Base-by-base conservation (phyloP, 2,888 invertebrate genomes). In the Slavum lentiscoides region DNA sequence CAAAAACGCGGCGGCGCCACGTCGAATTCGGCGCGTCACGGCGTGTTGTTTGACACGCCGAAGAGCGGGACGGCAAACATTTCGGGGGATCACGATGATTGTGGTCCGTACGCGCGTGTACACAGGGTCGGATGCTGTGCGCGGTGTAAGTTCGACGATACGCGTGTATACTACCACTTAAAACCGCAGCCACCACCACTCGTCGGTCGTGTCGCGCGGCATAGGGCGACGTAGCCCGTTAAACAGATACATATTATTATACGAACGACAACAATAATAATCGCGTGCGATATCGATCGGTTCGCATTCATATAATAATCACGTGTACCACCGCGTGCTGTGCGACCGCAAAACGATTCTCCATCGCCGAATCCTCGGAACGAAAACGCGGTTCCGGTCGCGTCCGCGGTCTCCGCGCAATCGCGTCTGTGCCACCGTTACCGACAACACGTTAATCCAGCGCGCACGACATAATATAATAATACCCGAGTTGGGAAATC, bases 271-370 rank as follows among this genome's bases (percentile, higher is more conserved):
- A 43, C 30, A 30, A 73, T 21, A 66, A 74, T 67, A 74, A 58
- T 67, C 21, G 39, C 39, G 13, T 30, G 49, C 37, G 62, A 30
- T 73, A 23, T 49, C n/a, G 66, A 11, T 11, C 55, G 21, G 37
- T 9, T 21, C 17, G 13, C 30, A 4, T 30, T 55, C 19, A 6
- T 43, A 67, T 21, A 66, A 74, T 67, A 74, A 58, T 67, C 17
- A 21, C 43, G 13, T 4, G 49, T 49, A 13, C 58, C n/a, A 37
- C 6, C 17, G 11, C 21, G n/a, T 15, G 37, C 5, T 9, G 3
- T 43, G 5, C 53, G 75, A 75, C 75, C 75, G 67, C 75, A 75
- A 59, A 75, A 67, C 21, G 55, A 67, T 30, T 15, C 37, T 19
- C 13, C 23, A 17, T 21, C 55, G 39, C 74, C 55, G 66, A 75